These are phyloP conservation scores for Acanthurus tractus DNA, from an alignment of 2,797 vertebrate genomes.

Conservation along the genomic window DNA sequence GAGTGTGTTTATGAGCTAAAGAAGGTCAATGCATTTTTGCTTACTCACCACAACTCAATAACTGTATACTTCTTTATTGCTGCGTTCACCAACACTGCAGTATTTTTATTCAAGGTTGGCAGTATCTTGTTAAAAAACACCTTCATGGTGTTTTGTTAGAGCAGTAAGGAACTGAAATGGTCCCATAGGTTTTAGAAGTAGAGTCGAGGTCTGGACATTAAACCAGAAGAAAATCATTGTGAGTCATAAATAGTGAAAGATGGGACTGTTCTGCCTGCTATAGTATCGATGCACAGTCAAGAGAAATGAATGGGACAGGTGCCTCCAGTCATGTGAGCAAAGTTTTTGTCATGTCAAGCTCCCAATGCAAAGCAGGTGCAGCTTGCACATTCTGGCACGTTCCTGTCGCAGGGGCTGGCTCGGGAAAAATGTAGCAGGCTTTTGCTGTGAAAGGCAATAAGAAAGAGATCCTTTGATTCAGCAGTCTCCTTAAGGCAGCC, in stretches of 20 bases:
- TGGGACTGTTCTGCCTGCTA: slow-evolving; percentile 19
- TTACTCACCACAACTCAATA: not conserved
- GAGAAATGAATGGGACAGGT: slow-evolving; percentile 53
- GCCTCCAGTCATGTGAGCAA: slow-evolving; percentile 37
- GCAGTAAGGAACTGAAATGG: slow-evolving; percentile 12
- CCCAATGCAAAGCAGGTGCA: slow-evolving; percentile 57
- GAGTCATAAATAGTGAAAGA: slow-evolving; percentile 33
- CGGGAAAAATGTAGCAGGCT: slow-evolving; percentile 27
- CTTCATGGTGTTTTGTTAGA: slow-evolving; percentile 9
- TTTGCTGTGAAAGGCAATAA: slow-evolving; percentile 56
- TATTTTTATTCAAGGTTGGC: slow-evolving; percentile 19
- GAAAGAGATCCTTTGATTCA: slow-evolving; percentile 73
- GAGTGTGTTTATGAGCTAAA: slow-evolving; percentile 5
- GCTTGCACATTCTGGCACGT: slow-evolving; percentile 32
- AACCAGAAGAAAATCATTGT: slow-evolving; percentile 18
- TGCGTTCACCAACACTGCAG: slow-evolving; percentile 8
- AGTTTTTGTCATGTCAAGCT: slow-evolving; percentile 51
- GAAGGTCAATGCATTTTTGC: slow-evolving; percentile 10
- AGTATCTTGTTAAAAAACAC: slow-evolving; percentile 12
- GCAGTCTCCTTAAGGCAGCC: slow-evolving; percentile 59
- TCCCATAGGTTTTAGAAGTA: slow-evolving; percentile 19
- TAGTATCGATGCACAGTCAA: slow-evolving; percentile 5
- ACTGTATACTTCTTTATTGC: not conserved
- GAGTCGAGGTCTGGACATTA: slow-evolving; percentile 12
- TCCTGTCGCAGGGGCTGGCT: slow-evolving; percentile 30